Conservation (phyloP, 2,888 invertebrate species). For the Noctua comes region DNA sequence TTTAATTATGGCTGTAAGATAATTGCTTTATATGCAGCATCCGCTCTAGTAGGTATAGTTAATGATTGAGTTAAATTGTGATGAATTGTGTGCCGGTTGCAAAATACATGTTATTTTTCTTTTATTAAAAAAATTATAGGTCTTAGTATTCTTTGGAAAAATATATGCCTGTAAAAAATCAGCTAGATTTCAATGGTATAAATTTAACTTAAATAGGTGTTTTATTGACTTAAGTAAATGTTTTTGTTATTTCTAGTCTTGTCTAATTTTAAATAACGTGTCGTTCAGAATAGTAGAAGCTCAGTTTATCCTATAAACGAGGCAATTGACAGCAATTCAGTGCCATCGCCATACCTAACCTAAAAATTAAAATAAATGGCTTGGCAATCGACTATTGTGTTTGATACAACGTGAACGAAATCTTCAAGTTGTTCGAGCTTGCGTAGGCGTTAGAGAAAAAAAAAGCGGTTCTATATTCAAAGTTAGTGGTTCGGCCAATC, state of each 20-base stretch:
- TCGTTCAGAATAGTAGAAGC: conserved; percentile 24
- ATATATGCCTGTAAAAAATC: background rate
- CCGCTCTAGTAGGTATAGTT: conserved; percentile 13
- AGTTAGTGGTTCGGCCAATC: conserved; percentile 86
- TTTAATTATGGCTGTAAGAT: conserved; percentile 15
- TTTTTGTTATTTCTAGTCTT: conserved; percentile 6
- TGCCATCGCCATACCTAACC: conserved; percentile 38
- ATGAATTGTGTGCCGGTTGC: background rate
- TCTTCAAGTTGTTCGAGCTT: conserved; percentile 76
- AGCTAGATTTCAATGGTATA: background rate
- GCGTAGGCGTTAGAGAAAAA: conserved; percentile 89
- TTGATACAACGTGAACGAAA: conserved; percentile 67
- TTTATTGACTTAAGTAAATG: background rate
- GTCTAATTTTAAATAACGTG: conserved; percentile 30
- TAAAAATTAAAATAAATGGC: conserved; percentile 60
- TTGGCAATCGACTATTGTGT: conserved; percentile 64
- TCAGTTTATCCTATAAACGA: conserved; percentile 38
- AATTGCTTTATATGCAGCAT: conserved; percentile 44
- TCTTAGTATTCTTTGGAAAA: background rate
- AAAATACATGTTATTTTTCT: background rate
- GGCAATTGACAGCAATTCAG: conserved; percentile 49
- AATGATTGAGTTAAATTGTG: conserved; percentile 25
- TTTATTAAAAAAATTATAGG: background rate
- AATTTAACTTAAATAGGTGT: background rate
- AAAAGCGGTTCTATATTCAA: conserved; percentile 90